A percentile compares a stretch with the other conserved stretches of the same genome.
These are phyloP conservation scores for Grammatotria lemairii DNA, from an alignment of 2,113 vertebrate genomes.

Conservation along the genomic window DNA sequence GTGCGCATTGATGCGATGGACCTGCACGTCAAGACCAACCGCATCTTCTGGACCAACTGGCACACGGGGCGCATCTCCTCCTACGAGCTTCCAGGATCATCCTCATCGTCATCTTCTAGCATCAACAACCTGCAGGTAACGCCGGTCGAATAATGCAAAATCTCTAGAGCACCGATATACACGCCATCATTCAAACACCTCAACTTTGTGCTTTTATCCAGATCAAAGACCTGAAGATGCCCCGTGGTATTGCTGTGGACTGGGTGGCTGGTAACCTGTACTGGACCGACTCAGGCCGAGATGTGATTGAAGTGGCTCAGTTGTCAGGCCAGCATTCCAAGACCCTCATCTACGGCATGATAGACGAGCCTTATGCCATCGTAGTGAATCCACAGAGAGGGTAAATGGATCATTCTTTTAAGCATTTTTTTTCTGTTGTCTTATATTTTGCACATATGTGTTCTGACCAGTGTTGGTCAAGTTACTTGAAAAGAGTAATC, in stretches of 20 bases:
- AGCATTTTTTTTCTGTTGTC: not conserved
- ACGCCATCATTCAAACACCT: not conserved
- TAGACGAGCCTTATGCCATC: slow-evolving; percentile 92
- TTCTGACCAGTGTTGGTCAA: too few relatives aligned
- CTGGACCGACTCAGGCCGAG: slow-evolving; percentile 94
- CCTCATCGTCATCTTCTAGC: slow-evolving; percentile 46
- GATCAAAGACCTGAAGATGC: slow-evolving; percentile 94
- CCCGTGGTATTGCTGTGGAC: slow-evolving; percentile 89
- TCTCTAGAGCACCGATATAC: not conserved
- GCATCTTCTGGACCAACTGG: slow-evolving; percentile 98
- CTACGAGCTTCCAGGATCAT: slow-evolving; percentile 75
- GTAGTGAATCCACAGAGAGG: slow-evolving; percentile 90
- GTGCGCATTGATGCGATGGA: slow-evolving; percentile 97
- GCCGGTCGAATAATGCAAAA: not conserved
- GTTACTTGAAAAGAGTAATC: too few relatives aligned
- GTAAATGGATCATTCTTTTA: slow-evolving; percentile 39
- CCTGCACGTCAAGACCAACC: slow-evolving; percentile 87
- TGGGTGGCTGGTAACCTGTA: slow-evolving; percentile 97
- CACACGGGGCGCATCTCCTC: slow-evolving; percentile 90
- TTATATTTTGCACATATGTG: not conserved
- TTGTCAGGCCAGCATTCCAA: slow-evolving; percentile 93
- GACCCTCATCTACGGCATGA: slow-evolving; percentile 96
- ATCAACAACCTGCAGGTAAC: slow-evolving; percentile 85
- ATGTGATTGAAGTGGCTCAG: slow-evolving; percentile 94
- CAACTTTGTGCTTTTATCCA: slow-evolving; percentile 13